A percentile compares a stretch with the other conserved stretches of the same genome.
Evolutionary conservation across 2,888 invertebrate genomes (phyloP).

Genomic region (Dermolepida albohirtum): DNA sequence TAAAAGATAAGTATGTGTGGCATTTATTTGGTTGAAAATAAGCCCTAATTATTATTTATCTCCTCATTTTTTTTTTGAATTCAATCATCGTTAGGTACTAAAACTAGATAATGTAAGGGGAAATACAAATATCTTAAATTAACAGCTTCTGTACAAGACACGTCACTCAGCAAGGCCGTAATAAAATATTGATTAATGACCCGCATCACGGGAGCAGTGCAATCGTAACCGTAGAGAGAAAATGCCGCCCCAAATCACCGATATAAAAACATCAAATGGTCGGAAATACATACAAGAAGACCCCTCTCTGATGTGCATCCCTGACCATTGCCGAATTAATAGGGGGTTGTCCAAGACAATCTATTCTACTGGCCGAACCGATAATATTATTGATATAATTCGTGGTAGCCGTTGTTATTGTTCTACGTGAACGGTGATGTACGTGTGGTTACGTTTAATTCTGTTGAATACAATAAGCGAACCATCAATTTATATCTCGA

Average conservation of each 20-base stretch:
- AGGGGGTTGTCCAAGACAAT: conserved; percentile 33
- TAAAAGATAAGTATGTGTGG: no score
- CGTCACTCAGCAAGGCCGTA: conserved; percentile 57
- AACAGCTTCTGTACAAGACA: conserved; percentile 58
- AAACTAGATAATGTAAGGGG: background rate
- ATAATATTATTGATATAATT: conserved; percentile 55
- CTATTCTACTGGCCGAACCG: conserved; percentile 43
- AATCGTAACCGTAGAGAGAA: conserved; percentile 54
- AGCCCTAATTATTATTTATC: no score
- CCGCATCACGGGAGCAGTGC: conserved; percentile 54
- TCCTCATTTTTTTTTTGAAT: no score
- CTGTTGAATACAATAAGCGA: conserved; percentile 46
- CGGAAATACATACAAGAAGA: conserved; percentile 46
- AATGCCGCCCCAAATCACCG: conserved; percentile 50
- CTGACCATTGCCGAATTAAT: conserved; percentile 58
- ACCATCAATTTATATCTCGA: conserved; percentile 59
- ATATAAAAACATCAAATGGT: conserved; percentile 55
- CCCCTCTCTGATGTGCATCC: conserved; percentile 54
- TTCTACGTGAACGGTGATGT: conserved; percentile 20
- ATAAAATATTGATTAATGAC: conserved; percentile 62
- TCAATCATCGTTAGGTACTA: no score
- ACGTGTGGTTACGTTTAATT: conserved; percentile 39
- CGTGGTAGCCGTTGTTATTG: conserved; percentile 37
- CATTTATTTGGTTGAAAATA: no score
- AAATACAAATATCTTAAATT: conserved; percentile 48